Conservation (phyloP, 2,113 vertebrate species). For the Anarrhichthys ocellatus region DNA sequence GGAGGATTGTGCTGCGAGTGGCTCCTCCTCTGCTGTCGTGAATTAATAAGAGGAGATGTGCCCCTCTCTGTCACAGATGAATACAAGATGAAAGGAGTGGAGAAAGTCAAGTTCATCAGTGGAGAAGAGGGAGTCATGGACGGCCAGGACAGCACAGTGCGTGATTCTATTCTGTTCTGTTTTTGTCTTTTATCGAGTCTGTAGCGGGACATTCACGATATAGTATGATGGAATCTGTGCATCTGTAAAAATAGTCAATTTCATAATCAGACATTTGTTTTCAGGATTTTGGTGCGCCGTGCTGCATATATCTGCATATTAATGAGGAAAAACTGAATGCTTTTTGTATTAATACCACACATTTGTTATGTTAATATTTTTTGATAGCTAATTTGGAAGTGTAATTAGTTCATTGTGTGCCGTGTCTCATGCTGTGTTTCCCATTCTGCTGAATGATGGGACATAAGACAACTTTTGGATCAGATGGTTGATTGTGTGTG, state of each 20-base stretch:
- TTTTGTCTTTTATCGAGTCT: background rate
- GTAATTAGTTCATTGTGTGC: background rate
- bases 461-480: background rate
- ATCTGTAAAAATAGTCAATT: background rate
- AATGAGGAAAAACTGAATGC: background rate
- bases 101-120: slow-evolving; percentile 89
- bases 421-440: background rate
- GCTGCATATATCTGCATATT: slow-evolving; percentile 16
- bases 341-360: background rate
- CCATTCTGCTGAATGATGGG: background rate
- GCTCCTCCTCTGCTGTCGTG: slow-evolving; percentile 11
- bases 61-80: slow-evolving; percentile 85
- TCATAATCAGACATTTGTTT: background rate
- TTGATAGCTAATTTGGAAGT: background rate
- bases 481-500: background rate
- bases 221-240: background rate
- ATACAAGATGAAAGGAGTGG: slow-evolving; percentile 95
- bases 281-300: background rate
- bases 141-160: slow-evolving; percentile 81
- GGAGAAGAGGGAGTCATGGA: slow-evolving; percentile 80
- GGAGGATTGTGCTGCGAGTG: slow-evolving; percentile 40
- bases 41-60: slow-evolving; percentile 50
- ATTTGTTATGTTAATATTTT: background rate
- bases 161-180: slow-evolving; percentile 27
- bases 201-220: background rate